phyloP scores from a whole-genome alignment of 23 tunicate species.

The Styela plicata region DNA sequence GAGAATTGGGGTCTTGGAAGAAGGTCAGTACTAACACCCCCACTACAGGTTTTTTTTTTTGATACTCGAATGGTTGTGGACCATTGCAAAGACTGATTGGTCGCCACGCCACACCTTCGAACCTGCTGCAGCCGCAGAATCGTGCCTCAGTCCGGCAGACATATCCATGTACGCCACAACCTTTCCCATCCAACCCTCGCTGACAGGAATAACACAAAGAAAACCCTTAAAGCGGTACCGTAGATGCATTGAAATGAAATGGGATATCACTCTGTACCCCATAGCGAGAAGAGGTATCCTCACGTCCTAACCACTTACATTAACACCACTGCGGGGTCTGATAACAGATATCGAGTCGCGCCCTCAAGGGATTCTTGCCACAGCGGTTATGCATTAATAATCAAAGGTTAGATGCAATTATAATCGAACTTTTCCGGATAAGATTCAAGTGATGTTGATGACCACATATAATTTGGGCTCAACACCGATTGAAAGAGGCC shows the following conservation, averaged over 20 bases:
- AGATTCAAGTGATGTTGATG: constrained; percentile 36
- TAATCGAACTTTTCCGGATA: constrained; percentile 20
- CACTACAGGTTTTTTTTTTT: constrained; percentile 2
- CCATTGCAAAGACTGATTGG: constrained; percentile 20
- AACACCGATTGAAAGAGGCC: neutral
- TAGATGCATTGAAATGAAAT: constrained; percentile 27
- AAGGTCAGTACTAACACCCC: neutral
- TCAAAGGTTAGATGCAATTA: constrained; percentile 28
- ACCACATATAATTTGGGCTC: constrained; percentile 27
- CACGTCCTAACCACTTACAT: constrained; percentile 22
- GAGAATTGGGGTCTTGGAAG: neutral
- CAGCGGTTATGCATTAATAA: constrained; percentile 24
- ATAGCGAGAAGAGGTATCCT: constrained; percentile 14
- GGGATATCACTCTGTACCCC: constrained; percentile 35
- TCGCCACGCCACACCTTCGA: constrained; percentile 30
- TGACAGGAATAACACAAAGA: constrained; percentile 5
- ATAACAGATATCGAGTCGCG: constrained; percentile 19
- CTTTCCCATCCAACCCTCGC: constrained; percentile 18
- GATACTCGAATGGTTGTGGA: constrained; percentile 39
- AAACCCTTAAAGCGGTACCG: constrained; percentile 27
- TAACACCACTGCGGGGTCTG: constrained; percentile 21
- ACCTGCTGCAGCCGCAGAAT: neutral
- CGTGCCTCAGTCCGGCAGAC: neutral
- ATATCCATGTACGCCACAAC: neutral
- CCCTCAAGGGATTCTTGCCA: constrained; percentile 15